Conservation (phyloP, 1,140 invertebrate genomes). For the Drosophila melanica region DNA sequence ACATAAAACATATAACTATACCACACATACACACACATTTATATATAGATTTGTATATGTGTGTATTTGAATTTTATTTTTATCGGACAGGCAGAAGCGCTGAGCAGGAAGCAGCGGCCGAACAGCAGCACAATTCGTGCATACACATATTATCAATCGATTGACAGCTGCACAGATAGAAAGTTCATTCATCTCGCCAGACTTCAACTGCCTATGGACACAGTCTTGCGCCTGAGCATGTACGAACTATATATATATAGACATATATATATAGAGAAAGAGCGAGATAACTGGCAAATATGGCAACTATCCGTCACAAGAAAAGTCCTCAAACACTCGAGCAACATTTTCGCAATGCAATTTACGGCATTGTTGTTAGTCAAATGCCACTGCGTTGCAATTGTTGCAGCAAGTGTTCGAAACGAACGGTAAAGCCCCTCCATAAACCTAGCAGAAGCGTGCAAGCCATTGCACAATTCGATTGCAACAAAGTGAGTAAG, state of each 20-base stretch:
- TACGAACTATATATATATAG: neutral
- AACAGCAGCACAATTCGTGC: neutral
- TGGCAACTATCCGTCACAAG: constrained; percentile 51
- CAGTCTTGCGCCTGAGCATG: neutral
- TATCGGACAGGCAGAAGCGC: constrained; percentile 10
- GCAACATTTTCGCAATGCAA: constrained; percentile 48
- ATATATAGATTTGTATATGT: neutral
- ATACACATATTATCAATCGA: constrained; percentile 37
- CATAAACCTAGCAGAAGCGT: constrained; percentile 16
- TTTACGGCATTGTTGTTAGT: constrained; percentile 67
- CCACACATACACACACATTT: constrained; percentile 3
- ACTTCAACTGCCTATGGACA: constrained; percentile 2
- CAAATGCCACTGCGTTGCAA: constrained; percentile 58
- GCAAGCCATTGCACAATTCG: constrained; percentile 16
- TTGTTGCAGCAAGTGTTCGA: constrained; percentile 3
- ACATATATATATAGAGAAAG: neutral
- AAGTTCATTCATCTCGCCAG: constrained; percentile 42
- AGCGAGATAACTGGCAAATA: constrained; percentile 11
- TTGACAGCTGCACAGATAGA: constrained; percentile 24
- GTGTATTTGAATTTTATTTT: constrained; percentile 25
- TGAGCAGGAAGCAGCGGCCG: constrained; percentile 6
- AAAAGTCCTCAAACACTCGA: constrained; percentile 39
- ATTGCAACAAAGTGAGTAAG: constrained; percentile 8
- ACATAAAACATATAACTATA: constrained; percentile 32
- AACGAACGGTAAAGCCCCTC: neutral